A percentile compares a stretch with the other conserved stretches of the same genome.
Conservation (phyloP, 2,888 invertebrate species). For the Sarcophaga rosellei region DNA sequence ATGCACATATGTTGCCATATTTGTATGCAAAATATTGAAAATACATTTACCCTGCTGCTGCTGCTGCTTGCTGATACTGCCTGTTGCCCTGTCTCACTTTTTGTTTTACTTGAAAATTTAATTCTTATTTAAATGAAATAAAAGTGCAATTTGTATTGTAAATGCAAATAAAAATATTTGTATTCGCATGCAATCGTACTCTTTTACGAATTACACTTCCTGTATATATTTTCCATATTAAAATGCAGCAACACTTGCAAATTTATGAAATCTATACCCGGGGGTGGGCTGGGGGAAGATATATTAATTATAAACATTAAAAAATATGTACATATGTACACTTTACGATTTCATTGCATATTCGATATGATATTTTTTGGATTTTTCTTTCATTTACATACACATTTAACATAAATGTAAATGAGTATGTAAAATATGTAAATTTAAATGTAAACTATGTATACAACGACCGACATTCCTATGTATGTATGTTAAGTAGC, state of each 20-base stretch:
- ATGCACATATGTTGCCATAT: constrained; percentile 2
- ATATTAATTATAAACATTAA: constrained; percentile 51
- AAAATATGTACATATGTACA: background rate
- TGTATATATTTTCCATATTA: background rate
- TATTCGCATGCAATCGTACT: background rate
- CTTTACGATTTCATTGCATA: too few species aligned
- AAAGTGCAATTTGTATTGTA: constrained; percentile 62
- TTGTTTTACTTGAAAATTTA: constrained; percentile 1
- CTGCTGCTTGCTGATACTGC: background rate
- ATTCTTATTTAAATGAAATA: constrained; percentile 37
- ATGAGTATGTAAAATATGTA: background rate
- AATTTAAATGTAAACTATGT: constrained; percentile 3
- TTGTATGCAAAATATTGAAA: background rate
- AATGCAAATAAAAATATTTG: constrained; percentile 26
- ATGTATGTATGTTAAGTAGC: constrained; percentile 33
- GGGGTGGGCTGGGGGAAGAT: background rate
- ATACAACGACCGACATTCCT: background rate
- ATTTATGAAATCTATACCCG: background rate
- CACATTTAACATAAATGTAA: background rate
- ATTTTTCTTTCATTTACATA: background rate
- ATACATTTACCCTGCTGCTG: too few species aligned
- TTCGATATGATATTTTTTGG: too few species aligned
- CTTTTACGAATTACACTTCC: background rate
- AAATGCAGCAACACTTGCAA: background rate
- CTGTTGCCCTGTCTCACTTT: background rate